phyloP scores from a whole-genome alignment of 2,113 vertebrate species.

The Nanorana parkeri region DNA sequence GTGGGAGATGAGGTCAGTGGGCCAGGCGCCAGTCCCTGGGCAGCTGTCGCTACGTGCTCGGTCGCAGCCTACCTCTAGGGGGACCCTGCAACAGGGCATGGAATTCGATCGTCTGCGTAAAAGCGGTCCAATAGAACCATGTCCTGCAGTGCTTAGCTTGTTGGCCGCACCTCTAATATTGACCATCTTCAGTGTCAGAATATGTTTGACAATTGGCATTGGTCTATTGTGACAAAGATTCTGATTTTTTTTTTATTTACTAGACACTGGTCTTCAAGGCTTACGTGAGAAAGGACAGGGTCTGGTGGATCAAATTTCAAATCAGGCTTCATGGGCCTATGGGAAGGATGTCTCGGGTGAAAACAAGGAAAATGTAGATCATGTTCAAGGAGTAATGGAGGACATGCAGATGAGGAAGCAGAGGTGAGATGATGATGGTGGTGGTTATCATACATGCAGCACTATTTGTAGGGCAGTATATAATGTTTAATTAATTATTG shows the following conservation, averaged over 20 bases:
- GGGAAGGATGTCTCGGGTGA: slow-evolving; percentile 86
- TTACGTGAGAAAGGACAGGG: slow-evolving; percentile 92
- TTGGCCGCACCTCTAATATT: too few species aligned
- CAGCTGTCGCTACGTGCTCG: too few species aligned
- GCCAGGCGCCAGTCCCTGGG: too few species aligned
- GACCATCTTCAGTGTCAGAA: background rate
- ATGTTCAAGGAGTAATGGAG: slow-evolving; percentile 95
- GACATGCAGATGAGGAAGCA: slow-evolving; percentile 98
- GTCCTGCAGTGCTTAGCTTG: too few species aligned
- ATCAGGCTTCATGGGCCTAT: slow-evolving; percentile 88
- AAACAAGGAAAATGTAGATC: slow-evolving; percentile 92
- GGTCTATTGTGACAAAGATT: background rate
- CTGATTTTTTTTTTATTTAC: slow-evolving; percentile 23
- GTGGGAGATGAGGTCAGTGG: too few species aligned
- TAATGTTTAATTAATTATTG: too few species aligned
- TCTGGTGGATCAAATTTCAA: slow-evolving; percentile 92
- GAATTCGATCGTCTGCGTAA: too few species aligned
- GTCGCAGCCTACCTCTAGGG: too few species aligned
- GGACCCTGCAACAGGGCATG: too few species aligned
- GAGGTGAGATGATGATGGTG: slow-evolving; percentile 72
- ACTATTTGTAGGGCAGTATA: too few species aligned
- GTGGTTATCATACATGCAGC: background rate
- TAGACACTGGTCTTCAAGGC: slow-evolving; percentile 80
- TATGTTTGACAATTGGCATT: background rate
- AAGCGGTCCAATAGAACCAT: too few species aligned